Evolutionary conservation across 2,113 vertebrate genomes (phyloP), one percentile per base, ranked within the genome.

Genomic region (Orthonyx spaldingii): DNA sequence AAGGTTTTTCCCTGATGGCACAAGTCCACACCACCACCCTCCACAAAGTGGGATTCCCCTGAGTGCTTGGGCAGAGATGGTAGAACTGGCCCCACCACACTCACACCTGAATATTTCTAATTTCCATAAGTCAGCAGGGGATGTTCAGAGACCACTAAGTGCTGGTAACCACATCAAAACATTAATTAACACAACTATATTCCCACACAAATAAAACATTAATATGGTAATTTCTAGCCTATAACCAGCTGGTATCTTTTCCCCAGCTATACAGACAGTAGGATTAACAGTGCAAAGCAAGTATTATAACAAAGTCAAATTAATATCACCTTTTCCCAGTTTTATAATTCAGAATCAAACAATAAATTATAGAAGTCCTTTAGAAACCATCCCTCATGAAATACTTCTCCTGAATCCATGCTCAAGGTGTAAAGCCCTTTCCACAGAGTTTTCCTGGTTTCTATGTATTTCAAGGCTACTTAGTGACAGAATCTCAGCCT

Each of bases 201-300:
- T 96, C 96, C 86, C 93, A 96, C 83, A 92, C 94, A 97, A 97
- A 96, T 96, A 96, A 96, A 95, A 96, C 96, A 96, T 96, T 96
- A 97, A 95, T 96, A 97, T 95, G 96, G 83, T 96, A 96, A 97
- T 97, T 96, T 94, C 94, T 61, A 96, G 88, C 56, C 85, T 82
- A 96, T 93, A 96, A 96, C 90, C 94, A 96, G 92, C 93, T 97
- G 96, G 92, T 96, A 94, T 94, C 93, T 93, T 96, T 96, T 94
- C 88, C 94, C 96, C 77, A 94, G 94, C 96, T 95, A 93, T 92
- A 94, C 55, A 96, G 92, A 95, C 82, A 87, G 85, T 71, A 86
- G 94, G 90, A 96, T 96, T 96, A 96, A 96, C 88, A 93, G 90
- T 79, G 94, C 92, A 96, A 95, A 96, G 93, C 90, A 95, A 96